Evolutionary conservation across 2,888 invertebrate species (phyloP).

Genomic region (Noctuana brunneofusca): DNA sequence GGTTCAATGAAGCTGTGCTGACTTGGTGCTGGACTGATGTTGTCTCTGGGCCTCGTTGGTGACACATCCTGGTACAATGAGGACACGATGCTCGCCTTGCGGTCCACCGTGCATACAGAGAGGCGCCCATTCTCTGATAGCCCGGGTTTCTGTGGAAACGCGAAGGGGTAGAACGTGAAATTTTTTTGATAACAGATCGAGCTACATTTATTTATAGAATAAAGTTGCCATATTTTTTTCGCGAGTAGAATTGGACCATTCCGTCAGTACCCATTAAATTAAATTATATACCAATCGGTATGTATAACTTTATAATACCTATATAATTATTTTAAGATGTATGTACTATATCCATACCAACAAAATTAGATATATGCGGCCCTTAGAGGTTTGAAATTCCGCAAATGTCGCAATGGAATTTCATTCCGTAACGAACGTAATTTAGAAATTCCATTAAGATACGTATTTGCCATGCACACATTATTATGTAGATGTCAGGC

Average conservation of each 20-base stretch:
- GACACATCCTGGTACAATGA: slow-evolving; percentile 72
- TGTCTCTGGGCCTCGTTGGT: slow-evolving; percentile 65
- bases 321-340: no score
- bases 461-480: background rate
- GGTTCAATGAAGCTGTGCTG: slow-evolving; percentile 71
- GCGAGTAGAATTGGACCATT: no score
- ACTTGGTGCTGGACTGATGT: slow-evolving; percentile 72
- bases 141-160: slow-evolving; percentile 57
- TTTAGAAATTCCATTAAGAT: background rate
- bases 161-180: background rate
- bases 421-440: background rate
- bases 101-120: slow-evolving; percentile 72
- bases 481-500: no score
- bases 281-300: no score
- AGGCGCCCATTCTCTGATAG: slow-evolving; percentile 72
- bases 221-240: no score
- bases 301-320: no score
- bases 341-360: no score
- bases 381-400: background rate
- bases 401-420: background rate
- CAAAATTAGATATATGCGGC: background rate
- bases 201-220: no score
- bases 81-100: slow-evolving; percentile 77
- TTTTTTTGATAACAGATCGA: no score
- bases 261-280: no score